Conservation (phyloP, 2,113 vertebrate species). For the Aplodontia rufa region DNA sequence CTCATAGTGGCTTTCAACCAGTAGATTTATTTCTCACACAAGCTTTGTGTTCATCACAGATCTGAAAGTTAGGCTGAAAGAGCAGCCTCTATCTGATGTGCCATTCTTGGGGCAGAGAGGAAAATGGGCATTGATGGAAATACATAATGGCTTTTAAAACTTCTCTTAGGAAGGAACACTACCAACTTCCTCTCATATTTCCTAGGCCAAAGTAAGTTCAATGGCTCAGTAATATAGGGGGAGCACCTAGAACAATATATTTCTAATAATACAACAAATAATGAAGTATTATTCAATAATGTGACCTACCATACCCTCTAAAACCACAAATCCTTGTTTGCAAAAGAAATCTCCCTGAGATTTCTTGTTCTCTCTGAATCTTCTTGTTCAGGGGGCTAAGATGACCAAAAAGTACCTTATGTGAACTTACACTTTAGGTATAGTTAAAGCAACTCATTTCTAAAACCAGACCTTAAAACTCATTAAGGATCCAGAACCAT, state of each 20-base stretch:
- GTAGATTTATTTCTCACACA: background rate
- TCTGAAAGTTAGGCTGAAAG: background rate
- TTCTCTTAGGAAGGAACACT: background rate
- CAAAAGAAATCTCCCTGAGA: background rate
- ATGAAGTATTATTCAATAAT: background rate
- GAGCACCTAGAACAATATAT: background rate
- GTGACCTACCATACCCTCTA: background rate
- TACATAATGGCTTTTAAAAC: background rate
- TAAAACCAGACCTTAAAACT: slow-evolving; percentile 34
- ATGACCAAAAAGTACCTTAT: background rate
- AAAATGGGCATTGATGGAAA: background rate
- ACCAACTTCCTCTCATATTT: background rate
- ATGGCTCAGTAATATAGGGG: background rate
- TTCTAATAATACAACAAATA: background rate
- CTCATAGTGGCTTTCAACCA: background rate
- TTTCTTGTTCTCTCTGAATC: background rate
- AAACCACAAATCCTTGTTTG: background rate
- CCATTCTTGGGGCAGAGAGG: background rate
- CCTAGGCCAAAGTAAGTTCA: background rate
- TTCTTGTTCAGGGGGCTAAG: background rate
- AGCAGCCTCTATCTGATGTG: background rate
- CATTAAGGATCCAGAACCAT: slow-evolving; percentile 13
- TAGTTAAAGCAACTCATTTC: background rate
- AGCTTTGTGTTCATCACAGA: background rate
- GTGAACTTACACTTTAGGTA: background rate